Conservation (phyloP, 1,140 invertebrate species). For the Helicoverpa zea region DNA sequence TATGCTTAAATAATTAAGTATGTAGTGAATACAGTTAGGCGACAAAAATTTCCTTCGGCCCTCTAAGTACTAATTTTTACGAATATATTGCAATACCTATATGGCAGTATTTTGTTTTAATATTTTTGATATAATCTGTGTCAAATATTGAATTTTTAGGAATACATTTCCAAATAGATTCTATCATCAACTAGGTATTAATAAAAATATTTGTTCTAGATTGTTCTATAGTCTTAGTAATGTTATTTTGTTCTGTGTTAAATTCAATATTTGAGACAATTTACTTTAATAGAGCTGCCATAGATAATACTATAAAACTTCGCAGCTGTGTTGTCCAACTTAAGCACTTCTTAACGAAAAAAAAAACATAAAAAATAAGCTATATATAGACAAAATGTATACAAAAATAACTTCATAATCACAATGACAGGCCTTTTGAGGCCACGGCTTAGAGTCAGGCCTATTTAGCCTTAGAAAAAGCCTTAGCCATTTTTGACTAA, state of each 20-base stretch:
- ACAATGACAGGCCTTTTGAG: constrained; percentile 39
- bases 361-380: constrained; percentile 50
- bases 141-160: constrained; percentile 19
- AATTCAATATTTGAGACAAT: constrained; percentile 34
- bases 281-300: constrained; percentile 29
- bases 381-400: constrained; percentile 47
- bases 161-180: not conserved
- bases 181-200: not conserved
- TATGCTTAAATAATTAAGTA: not conserved
- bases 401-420: constrained; percentile 48
- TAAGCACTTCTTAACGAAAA: constrained; percentile 43
- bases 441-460: constrained; percentile 12
- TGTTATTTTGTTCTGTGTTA: not conserved
- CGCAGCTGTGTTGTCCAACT: constrained; percentile 40
- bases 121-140: not conserved
- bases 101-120: constrained; percentile 39
- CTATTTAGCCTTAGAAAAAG: not conserved
- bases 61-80: constrained; percentile 36
- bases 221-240: not conserved
- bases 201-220: not conserved
- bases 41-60: constrained; percentile 17
- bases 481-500: not conserved
- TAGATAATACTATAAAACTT: constrained; percentile 49
- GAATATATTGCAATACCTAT: constrained; percentile 8
- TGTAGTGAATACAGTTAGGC: not conserved